Percentiles rank a stretch among this genome's conserved stretches.
Conservation (phyloP, 2,888 invertebrate species). For the Aspidiotus rigidus region DNA sequence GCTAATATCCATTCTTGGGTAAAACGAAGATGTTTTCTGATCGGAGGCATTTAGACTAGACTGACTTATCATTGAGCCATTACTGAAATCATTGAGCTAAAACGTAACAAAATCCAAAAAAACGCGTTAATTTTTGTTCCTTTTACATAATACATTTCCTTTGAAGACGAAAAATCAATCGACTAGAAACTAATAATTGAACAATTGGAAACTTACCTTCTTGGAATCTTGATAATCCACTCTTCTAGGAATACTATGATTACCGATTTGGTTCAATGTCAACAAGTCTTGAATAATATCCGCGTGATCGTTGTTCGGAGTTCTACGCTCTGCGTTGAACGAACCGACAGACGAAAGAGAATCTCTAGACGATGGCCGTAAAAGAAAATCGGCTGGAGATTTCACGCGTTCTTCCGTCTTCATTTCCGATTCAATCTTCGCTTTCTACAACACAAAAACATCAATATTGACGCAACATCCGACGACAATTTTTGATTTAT, state of each 20-base stretch:
- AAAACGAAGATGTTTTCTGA: constrained; percentile 23
- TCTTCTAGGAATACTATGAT: constrained; percentile 15
- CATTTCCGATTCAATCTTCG: constrained; percentile 14
- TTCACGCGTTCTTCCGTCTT: constrained; percentile 13
- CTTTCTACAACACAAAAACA: constrained; percentile 9
- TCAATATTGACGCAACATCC: background rate
- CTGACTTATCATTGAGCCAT: constrained; percentile 17
- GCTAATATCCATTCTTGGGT: constrained; percentile 34
- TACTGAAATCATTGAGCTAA: constrained; percentile 8
- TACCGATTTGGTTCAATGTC: constrained; percentile 34
- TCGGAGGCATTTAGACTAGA: constrained; percentile 26
- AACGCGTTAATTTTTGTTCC: background rate
- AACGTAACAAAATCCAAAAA: constrained; percentile 8
- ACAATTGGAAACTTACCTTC: background rate
- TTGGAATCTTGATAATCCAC: constrained; percentile 23
- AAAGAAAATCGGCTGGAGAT: background rate
- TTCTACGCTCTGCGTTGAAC: background rate
- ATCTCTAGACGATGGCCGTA: constrained; percentile 6
- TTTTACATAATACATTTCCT: too few species aligned
- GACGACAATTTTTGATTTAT: background rate
- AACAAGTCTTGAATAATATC: constrained; percentile 35
- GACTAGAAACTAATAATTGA: background rate
- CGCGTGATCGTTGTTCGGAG: constrained; percentile 29
- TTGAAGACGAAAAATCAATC: background rate
- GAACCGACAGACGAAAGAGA: background rate